phyloP scores from a whole-genome alignment of 2,888 invertebrate genomes.

The Trichogramma dendrolimi region DNA sequence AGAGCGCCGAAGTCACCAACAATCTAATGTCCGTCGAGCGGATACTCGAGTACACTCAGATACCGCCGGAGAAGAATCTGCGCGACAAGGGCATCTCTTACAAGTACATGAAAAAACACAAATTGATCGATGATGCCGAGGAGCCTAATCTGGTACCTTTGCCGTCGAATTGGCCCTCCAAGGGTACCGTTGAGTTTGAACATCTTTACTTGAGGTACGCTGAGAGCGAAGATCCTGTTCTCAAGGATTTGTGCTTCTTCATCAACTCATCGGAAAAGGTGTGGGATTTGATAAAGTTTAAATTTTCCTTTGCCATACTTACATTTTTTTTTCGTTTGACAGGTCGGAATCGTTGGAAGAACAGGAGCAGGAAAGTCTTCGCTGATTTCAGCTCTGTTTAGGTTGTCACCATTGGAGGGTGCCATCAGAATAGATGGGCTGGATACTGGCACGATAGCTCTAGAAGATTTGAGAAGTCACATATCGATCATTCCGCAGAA shows the following conservation, averaged over 20 bases:
- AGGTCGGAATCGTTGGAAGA: conserved; percentile 65
- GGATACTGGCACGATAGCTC: conserved; percentile 55
- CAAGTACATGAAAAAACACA: conserved; percentile 16
- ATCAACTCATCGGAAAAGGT: conserved; percentile 49
- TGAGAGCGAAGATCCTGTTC: conserved; percentile 51
- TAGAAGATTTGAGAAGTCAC: conserved; percentile 57
- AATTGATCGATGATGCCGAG: conserved; percentile 1
- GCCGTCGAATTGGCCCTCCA: conserved; percentile 47
- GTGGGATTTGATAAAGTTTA: not conserved
- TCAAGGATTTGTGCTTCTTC: conserved; percentile 48
- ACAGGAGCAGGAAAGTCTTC: conserved; percentile 73
- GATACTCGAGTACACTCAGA: conserved; percentile 71
- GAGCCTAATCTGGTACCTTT: conserved; percentile 22
- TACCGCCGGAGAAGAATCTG: conserved; percentile 57
- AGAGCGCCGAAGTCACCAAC: conserved; percentile 75
- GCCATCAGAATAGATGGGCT: conserved; percentile 60
- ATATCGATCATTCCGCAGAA: conserved; percentile 67
- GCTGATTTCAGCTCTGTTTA: conserved; percentile 66
- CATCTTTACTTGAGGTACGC: conserved; percentile 52
- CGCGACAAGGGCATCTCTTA: conserved; percentile 24
- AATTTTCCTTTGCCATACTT: no score
- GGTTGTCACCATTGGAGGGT: conserved; percentile 60
- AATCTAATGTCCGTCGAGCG: conserved; percentile 78
- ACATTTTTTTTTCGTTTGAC: no score
- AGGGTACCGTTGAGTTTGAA: conserved; percentile 41